Evolutionary conservation across 2,888 invertebrate genomes (phyloP), one percentile per base, ranked within the genome.

Genomic region (Oxytorus armatus): DNA sequence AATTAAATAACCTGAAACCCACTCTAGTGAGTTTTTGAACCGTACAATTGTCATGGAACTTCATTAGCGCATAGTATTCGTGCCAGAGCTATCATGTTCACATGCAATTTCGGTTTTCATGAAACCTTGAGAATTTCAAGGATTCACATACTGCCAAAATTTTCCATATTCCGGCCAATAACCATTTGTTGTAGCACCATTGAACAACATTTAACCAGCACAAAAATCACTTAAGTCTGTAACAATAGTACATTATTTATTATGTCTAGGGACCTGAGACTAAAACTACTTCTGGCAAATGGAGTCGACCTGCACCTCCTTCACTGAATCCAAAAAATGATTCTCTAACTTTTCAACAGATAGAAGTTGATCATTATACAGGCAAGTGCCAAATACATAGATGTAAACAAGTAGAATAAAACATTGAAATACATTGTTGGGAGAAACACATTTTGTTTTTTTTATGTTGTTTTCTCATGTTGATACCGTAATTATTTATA

Each of bases 301-400:
- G 97, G 97, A 94, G 94, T 5, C 94, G 98, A 68, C 97, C 97
- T 1, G 90, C 94, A 8, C 94, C 96, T 0, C 94, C 94, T 0
- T 73, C 90, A 1, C 89, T 97, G n/a, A 92, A 97, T 92, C 94
- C 96, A 0, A 90, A 92, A 29, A 94, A 92, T 70, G 95, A 97
- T 88, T 91, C 92, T 1, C 92, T 99, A 39, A 93, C 95, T 42
- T 99, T 99, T 92, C 99, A 99, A 92, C 98, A 99, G 93, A 93
- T 99, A 68, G 98, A 99, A 91, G 94, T 99, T 81, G 99, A 99
- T 90, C 95, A 97, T 92, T 98, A 98, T 89, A 95, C 95, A 89
- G 95, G 94, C 93, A 84, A 72, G 63, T 42, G 39, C 2, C n/a
- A 16, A 29, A 29, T 5, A 3, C 29, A 5, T 2, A 29, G 29